These are phyloP conservation scores for Uria lomvia DNA, from an alignment of 2,113 vertebrate genomes.

Conservation along the genomic window DNA sequence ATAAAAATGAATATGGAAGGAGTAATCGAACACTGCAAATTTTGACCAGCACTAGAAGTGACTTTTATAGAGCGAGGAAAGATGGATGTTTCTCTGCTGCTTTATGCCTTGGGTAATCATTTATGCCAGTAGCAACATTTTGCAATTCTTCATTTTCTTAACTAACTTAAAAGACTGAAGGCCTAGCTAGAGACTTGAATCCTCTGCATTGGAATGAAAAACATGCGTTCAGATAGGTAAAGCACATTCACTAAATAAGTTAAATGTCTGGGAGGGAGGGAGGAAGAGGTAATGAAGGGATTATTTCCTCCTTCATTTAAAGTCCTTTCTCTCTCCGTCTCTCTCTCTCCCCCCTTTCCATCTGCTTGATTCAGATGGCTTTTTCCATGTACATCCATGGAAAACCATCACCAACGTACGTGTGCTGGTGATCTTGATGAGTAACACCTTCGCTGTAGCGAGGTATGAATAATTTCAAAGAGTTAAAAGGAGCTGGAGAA, in stretches of 20 bases:
- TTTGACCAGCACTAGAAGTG: background rate
- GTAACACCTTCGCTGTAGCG: background rate
- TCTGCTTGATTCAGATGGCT: background rate
- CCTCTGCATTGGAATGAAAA: background rate
- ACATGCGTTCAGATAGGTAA: constrained; percentile 17
- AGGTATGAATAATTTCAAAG: background rate
- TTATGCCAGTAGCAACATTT: background rate
- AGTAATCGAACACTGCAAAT: background rate
- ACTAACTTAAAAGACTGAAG: background rate
- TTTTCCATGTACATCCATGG: background rate
- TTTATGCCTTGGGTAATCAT: background rate
- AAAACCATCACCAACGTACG: background rate
- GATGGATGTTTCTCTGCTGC: background rate
- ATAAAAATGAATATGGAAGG: background rate
- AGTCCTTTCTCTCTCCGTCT: background rate
- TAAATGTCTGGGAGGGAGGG: background rate
- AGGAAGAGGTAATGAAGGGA: background rate
- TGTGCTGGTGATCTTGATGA: background rate
- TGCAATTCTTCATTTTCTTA: constrained; percentile 27
- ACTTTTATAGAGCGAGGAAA: background rate
- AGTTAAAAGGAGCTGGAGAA: background rate
- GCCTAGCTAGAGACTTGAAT: background rate
- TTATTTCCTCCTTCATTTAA: constrained; percentile 1
- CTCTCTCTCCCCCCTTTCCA: background rate
- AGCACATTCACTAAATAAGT: background rate